These are phyloP conservation scores for Dyspetes luteomarginatus DNA, from an alignment of 2,888 invertebrate genomes.

Conservation along the genomic window DNA sequence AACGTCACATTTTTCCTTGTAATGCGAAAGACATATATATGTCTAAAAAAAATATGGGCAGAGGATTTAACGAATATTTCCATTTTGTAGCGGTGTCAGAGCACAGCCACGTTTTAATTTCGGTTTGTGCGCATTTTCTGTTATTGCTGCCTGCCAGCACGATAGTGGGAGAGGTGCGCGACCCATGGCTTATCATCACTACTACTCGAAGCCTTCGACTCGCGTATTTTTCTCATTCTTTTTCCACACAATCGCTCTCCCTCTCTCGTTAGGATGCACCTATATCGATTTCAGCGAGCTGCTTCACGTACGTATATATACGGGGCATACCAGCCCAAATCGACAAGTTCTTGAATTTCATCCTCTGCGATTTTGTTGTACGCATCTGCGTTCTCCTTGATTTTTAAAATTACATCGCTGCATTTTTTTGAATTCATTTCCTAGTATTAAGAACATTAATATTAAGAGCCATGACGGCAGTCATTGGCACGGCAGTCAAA, in stretches of 20 bases:
- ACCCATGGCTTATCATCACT: slow-evolving; percentile 79
- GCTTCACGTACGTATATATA: slow-evolving; percentile 41
- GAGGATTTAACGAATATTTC: slow-evolving; percentile 61
- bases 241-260: slow-evolving; percentile 24
- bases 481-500: no score
- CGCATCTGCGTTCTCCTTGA: no score
- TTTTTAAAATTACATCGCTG: no score
- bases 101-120: slow-evolving; percentile 68
- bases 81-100: slow-evolving; percentile 64
- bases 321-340: no score
- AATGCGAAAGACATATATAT: not conserved
- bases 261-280: slow-evolving; percentile 72
- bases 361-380: no score
- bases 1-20: no score
- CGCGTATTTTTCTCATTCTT: slow-evolving; percentile 21
- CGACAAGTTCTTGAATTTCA: no score
- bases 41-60: not conserved
- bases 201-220: slow-evolving; percentile 38
- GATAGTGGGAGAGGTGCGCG: slow-evolving; percentile 80
- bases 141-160: slow-evolving; percentile 47
- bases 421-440: no score
- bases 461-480: no score
- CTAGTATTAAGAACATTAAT: no score
- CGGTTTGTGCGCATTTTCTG: slow-evolving; percentile 51
- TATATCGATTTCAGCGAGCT: slow-evolving; percentile 75